Evolutionary conservation across 2,113 vertebrate genomes (phyloP).

Genomic region (Orientallactaga bullata): DNA sequence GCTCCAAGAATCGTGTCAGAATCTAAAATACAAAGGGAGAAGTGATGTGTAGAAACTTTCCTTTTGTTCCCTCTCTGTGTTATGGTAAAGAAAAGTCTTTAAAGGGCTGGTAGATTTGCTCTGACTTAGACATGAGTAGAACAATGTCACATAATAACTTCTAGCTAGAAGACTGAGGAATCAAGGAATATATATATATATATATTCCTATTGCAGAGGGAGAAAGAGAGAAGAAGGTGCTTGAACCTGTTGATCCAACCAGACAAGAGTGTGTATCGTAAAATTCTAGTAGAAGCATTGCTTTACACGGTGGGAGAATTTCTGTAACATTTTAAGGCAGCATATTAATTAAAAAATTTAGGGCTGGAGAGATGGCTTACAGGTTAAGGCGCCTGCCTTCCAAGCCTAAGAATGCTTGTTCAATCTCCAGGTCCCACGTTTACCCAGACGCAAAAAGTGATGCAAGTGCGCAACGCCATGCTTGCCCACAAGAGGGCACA

Average conservation of each 20-base stretch:
- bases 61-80: background rate
- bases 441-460: too few species aligned
- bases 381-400: too few species aligned
- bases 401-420: too few species aligned
- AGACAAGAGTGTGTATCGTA: background rate
- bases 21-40: background rate
- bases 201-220: background rate
- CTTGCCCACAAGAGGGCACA: too few species aligned
- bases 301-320: background rate
- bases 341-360: background rate
- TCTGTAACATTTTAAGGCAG: background rate
- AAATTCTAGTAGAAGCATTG: background rate
- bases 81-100: background rate
- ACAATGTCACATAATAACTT: background rate
- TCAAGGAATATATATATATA: background rate
- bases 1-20: background rate
- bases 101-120: background rate
- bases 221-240: background rate
- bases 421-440: too few species aligned
- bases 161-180: background rate
- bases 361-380: too few species aligned
- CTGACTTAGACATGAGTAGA: background rate
- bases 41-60: background rate
- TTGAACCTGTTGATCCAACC: background rate
- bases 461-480: too few species aligned